These are phyloP conservation scores for Climacteris rufus DNA, from an alignment of 2,113 vertebrate species.

Conservation along the genomic window DNA sequence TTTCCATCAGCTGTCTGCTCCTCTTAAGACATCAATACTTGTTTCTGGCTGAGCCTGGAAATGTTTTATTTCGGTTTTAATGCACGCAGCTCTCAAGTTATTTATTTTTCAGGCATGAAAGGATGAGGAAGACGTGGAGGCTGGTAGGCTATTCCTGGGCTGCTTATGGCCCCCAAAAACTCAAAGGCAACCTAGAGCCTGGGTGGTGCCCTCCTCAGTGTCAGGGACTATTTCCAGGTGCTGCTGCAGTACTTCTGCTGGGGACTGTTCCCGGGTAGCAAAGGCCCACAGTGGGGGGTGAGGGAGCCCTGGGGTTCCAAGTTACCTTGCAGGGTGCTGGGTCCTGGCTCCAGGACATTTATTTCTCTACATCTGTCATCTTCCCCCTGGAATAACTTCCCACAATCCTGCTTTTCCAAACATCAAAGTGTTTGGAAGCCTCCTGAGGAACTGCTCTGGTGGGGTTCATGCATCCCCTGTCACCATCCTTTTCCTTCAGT, in stretches of 20 bases:
- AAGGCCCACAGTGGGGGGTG: not conserved
- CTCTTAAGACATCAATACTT: conserved; percentile 21
- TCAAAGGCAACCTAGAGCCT: not conserved
- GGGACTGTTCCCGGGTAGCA: accelerated
- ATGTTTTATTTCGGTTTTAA: conserved; percentile 22
- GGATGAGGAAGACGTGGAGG: not conserved
- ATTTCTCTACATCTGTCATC: not conserved
- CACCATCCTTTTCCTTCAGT: not conserved
- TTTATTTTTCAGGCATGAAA: not conserved
- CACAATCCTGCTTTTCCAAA: not conserved
- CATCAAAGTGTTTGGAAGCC: not conserved
- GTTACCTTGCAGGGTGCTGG: not conserved
- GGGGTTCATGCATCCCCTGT: accelerated
- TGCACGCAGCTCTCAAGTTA: not conserved
- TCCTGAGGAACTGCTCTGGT: not conserved
- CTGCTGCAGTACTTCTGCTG: not conserved
- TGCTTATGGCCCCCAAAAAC: not conserved
- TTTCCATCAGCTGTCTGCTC: conserved; percentile 50
- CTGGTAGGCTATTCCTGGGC: not conserved
- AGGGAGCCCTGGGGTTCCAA: accelerated
- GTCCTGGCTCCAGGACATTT: not conserved
- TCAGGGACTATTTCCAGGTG: not conserved
- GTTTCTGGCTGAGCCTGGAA: conserved; percentile 17
- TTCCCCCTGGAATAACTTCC: not conserved
- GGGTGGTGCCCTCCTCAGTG: not conserved